A percentile compares a stretch with the other conserved stretches of the same genome.
phyloP scores from a whole-genome alignment of 2,113 vertebrate species.

The Athene cunicularia region DNA sequence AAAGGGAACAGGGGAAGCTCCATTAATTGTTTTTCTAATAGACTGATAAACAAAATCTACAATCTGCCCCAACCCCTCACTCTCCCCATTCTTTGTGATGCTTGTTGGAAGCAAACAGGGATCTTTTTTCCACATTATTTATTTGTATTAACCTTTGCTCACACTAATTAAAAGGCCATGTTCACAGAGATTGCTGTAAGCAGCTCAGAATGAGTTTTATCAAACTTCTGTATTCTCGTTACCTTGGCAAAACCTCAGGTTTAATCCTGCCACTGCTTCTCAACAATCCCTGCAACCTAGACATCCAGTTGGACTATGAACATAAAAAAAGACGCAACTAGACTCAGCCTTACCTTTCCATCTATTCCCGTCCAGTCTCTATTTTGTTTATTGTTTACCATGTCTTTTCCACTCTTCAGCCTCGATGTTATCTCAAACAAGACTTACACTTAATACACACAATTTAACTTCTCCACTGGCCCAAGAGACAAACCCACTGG shows the following conservation, averaged over 20 bases:
- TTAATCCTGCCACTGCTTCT: constrained; percentile 29
- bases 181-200: constrained; percentile 26
- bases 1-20: neutral
- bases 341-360: constrained; percentile 61
- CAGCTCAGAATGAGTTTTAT: constrained; percentile 14
- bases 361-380: constrained; percentile 41
- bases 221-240: neutral
- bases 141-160: constrained; percentile 40
- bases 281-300: neutral
- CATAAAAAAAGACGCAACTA: neutral
- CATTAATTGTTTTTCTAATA: neutral
- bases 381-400: constrained; percentile 62
- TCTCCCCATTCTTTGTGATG: constrained; percentile 5
- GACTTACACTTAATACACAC: constrained; percentile 14
- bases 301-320: neutral
- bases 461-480: constrained; percentile 13
- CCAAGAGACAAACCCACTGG: neutral
- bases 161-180: constrained; percentile 16
- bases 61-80: neutral
- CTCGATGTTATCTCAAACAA: constrained; percentile 50
- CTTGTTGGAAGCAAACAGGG: neutral
- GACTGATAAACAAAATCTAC: constrained; percentile 31
- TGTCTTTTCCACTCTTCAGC: constrained; percentile 56
- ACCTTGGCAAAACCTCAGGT: constrained; percentile 28
- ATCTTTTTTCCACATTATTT: constrained; percentile 11